Evolutionary conservation across 2,113 vertebrate species (phyloP), one percentile per base, ranked within the genome.

Genomic region (Apteryx owenii): DNA sequence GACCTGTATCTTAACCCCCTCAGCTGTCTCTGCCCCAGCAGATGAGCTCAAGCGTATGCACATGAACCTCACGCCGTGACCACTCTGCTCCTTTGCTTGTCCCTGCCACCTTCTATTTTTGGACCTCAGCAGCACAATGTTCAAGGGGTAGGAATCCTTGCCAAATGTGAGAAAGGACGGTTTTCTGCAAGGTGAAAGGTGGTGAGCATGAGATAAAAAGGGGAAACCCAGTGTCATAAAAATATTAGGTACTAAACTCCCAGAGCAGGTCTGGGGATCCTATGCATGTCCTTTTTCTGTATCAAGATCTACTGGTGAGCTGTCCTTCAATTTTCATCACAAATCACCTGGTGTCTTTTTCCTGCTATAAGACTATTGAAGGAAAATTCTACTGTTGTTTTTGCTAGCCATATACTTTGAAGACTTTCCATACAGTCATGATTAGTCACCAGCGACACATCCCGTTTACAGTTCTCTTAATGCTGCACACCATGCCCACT

Each of bases 361-460:
- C 86, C 29, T 78, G 25, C 17, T 81, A 36, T 75, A 94, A 86
- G 73, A 19, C 56, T 89, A 56, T 89, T 86, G 80, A 71, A 96
- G 68, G 79, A 93, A 87, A 91, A 93, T 31, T 53, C 31, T 90
- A 6, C n/a, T 76, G 90, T 18, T 91, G 31, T 31, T 89, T 91
- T 93, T 93, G 79, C 94, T 79, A 84, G 72, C 40, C 40, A 88
- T 84, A 78, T 61, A 75, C 33, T 80, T 92, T 54, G 40, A 93
- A 90, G 28, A 62, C 64, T 92, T 92, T 71, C 71, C 93, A 60
- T 66, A 48, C 21, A 93, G 60, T 88, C 69, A 60, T 26, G 33
- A 62, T 88, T 91, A 94, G 64, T 91, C 93, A 91, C 25, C 85
- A 38, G 44, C 66, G 60, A 91, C 6, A 2, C 64, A 66, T n/a